Percentiles rank a stretch among this genome's conserved stretches.
Conservation (phyloP, 2,113 vertebrate species). For the Anthoscopus minutus region DNA sequence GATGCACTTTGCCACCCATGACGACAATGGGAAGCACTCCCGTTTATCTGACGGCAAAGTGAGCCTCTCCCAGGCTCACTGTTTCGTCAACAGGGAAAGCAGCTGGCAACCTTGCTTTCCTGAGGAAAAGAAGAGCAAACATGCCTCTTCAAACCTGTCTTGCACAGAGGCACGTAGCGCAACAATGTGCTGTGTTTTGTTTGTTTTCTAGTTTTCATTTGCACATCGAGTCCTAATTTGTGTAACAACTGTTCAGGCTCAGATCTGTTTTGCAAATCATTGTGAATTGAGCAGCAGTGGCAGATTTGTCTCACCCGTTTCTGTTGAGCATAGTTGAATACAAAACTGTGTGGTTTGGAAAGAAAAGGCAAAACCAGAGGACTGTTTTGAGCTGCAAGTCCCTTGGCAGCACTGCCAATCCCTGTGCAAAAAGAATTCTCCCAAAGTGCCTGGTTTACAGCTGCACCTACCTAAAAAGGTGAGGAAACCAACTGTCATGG, state of each 20-base stretch:
- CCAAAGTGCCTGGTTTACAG: neutral
- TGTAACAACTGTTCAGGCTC: conserved; percentile 15
- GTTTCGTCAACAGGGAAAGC: neutral
- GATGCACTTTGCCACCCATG: neutral
- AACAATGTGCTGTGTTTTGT: neutral
- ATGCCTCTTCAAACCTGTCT: neutral
- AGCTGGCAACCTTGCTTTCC: neutral
- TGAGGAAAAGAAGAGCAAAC: neutral
- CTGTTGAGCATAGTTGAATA: neutral
- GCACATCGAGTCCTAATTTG: neutral
- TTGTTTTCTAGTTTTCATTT: conserved; percentile 17
- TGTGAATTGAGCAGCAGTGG: conserved; percentile 28
- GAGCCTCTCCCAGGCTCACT: neutral
- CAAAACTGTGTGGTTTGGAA: neutral
- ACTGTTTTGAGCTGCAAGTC: rapidly evolving
- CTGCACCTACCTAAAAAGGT: neutral
- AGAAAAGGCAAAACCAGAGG: neutral
- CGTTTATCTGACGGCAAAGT: rapidly evolving
- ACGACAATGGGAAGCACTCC: rapidly evolving
- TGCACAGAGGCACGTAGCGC: neutral
- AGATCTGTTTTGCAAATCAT: conserved; percentile 7
- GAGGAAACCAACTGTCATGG: neutral
- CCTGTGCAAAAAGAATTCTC: neutral
- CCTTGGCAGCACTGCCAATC: neutral
- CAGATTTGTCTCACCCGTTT: conserved; percentile 29